Conservation (phyloP, 2,888 invertebrate genomes). For the Branchinecta sandiegonensis region DNA sequence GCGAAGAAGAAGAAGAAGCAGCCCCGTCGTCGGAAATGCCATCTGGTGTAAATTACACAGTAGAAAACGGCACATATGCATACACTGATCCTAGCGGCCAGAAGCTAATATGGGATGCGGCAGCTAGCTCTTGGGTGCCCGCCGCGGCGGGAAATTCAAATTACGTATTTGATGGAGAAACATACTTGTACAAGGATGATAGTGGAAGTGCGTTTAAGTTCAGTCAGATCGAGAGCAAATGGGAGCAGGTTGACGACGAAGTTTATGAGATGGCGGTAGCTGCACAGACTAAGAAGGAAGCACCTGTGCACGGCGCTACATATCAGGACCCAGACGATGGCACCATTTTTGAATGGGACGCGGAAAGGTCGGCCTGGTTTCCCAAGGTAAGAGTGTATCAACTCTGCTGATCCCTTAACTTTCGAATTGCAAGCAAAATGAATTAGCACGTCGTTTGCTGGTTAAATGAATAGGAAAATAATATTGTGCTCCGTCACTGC, state of each 20-base stretch:
- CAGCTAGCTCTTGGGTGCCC: not conserved
- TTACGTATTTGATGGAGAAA: slow-evolving; percentile 31
- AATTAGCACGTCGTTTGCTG: no score
- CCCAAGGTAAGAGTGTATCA: slow-evolving; percentile 48
- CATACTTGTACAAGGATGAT: slow-evolving; percentile 30
- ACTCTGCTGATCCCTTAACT: no score
- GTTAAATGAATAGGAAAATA: no score
- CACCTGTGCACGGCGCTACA: slow-evolving; percentile 42
- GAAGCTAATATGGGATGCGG: not conserved
- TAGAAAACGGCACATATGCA: slow-evolving; percentile 9
- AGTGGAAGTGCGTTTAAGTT: slow-evolving; percentile 36
- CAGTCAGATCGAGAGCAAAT: slow-evolving; percentile 46
- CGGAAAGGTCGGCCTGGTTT: slow-evolving; percentile 81
- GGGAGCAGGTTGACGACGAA: slow-evolving; percentile 39
- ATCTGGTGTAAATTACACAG: not conserved
- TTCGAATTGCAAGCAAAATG: no score
- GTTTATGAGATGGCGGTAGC: slow-evolving; percentile 29
- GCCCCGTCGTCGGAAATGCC: not conserved
- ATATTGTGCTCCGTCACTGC: no score
- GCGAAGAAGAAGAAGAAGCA: not conserved
- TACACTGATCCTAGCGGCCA: not conserved
- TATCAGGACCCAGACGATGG: slow-evolving; percentile 73
- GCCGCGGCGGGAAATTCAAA: slow-evolving; percentile 24
- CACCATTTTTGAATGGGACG: slow-evolving; percentile 79
- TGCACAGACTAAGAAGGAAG: slow-evolving; percentile 17